Percentiles rank a stretch among this genome's conserved stretches.
Evolutionary conservation across 1,140 invertebrate genomes (phyloP).

Genomic region (Ceratina calcarata): DNA sequence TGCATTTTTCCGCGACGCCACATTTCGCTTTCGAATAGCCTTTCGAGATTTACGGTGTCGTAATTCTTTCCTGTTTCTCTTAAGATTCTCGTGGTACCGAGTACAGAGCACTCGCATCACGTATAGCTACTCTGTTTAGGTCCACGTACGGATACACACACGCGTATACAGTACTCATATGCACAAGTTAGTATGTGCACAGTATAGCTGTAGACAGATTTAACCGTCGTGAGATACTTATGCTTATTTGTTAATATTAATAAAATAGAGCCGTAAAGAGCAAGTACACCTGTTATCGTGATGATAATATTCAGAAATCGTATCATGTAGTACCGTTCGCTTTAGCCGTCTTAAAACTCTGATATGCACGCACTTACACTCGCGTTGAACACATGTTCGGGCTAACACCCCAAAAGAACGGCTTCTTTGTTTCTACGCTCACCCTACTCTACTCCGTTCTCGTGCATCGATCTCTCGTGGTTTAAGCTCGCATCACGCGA

Average conservation of each 20-base stretch:
- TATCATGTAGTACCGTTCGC: too few relatives aligned
- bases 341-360: too few relatives aligned
- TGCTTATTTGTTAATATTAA: too few relatives aligned
- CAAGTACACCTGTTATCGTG: too few relatives aligned
- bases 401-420: constrained; percentile 29
- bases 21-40: constrained; percentile 37
- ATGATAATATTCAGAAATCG: too few relatives aligned
- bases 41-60: constrained; percentile 41
- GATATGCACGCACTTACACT: background rate
- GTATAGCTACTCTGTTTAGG: background rate
- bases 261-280: too few relatives aligned
- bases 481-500: constrained; percentile 43
- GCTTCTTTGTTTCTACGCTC: constrained; percentile 46
- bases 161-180: background rate
- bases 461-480: constrained; percentile 47
- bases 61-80: constrained; percentile 48
- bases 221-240: too few relatives aligned
- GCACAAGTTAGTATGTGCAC: background rate
- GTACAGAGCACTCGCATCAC: constrained; percentile 7
- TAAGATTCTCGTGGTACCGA: constrained; percentile 16
- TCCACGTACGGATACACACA: background rate
- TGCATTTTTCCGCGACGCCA: constrained; percentile 38
- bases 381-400: constrained; percentile 11
- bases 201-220: background rate
- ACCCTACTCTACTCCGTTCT: constrained; percentile 1